Percentiles rank a stretch among this genome's conserved stretches.
Conservation (phyloP, 2,888 invertebrate genomes). For the Dromius quadrimaculatus region DNA sequence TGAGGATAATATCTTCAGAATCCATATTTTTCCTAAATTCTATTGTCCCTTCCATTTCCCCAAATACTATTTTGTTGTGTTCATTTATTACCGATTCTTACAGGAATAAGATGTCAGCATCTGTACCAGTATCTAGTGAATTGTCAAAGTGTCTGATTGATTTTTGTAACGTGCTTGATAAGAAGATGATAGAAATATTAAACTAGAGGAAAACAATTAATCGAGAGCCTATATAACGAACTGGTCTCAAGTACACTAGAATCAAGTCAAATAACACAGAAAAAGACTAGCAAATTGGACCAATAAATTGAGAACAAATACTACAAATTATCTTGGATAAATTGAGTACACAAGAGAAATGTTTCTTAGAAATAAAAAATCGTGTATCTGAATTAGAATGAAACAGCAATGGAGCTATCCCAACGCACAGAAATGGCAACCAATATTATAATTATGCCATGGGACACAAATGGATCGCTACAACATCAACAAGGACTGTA, state of each 20-base stretch:
- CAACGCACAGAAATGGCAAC: neutral
- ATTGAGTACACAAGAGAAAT: constrained; percentile 4
- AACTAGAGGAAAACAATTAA: too few relatives aligned
- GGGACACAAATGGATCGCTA: neutral
- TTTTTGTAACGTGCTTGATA: too few relatives aligned
- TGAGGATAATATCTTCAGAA: too few relatives aligned
- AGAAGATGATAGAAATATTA: too few relatives aligned
- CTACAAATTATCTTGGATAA: neutral
- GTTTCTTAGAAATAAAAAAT: neutral
- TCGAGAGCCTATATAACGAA: too few relatives aligned
- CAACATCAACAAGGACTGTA: neutral
- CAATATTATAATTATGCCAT: neutral
- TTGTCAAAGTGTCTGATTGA: too few relatives aligned
- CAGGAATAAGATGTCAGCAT: too few relatives aligned
- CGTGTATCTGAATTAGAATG: neutral
- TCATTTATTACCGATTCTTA: too few relatives aligned
- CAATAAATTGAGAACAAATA: neutral
- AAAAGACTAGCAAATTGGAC: neutral
- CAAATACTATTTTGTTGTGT: too few relatives aligned
- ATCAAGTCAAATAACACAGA: neutral
- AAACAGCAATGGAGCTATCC: neutral
- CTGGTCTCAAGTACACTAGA: neutral
- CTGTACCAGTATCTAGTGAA: too few relatives aligned
- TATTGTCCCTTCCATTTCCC: too few relatives aligned
- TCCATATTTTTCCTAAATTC: too few relatives aligned